phyloP scores from a whole-genome alignment of 2,797 vertebrate genomes.

The Sparidentex hasta region DNA sequence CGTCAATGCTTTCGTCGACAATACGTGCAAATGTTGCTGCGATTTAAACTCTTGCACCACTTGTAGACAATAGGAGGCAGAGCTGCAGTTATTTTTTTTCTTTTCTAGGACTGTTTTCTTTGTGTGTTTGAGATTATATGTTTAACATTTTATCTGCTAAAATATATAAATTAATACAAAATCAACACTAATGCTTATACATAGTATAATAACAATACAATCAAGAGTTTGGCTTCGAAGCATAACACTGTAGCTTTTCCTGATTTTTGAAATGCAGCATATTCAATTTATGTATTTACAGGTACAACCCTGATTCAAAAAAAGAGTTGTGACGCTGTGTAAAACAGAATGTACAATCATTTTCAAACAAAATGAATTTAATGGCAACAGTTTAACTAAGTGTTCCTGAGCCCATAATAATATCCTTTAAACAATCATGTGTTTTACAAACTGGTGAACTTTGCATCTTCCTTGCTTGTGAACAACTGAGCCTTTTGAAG shows the following conservation, averaged over 20 bases:
- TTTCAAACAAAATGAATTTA: no score
- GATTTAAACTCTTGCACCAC: background rate
- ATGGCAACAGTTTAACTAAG: no score
- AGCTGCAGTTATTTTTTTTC: background rate
- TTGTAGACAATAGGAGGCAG: background rate
- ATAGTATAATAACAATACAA: no score
- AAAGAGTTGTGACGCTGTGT: no score
- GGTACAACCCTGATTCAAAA: no score
- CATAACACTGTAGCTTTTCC: background rate
- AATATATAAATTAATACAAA: background rate
- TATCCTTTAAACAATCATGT: no score
- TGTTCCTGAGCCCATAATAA: no score
- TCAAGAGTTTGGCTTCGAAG: background rate
- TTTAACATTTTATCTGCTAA: background rate
- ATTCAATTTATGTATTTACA: no score
- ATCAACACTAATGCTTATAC: background rate
- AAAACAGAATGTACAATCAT: no score
- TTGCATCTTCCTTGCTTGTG: no score
- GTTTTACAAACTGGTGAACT: no score
- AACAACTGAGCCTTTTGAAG: no score
- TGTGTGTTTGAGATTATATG: background rate
- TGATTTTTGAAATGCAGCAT: background rate
- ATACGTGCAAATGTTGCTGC: background rate
- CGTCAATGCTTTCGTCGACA: background rate
- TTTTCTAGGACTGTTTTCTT: background rate